Conservation (phyloP, 2,888 invertebrate genomes). For the Tenthredo livida region DNA sequence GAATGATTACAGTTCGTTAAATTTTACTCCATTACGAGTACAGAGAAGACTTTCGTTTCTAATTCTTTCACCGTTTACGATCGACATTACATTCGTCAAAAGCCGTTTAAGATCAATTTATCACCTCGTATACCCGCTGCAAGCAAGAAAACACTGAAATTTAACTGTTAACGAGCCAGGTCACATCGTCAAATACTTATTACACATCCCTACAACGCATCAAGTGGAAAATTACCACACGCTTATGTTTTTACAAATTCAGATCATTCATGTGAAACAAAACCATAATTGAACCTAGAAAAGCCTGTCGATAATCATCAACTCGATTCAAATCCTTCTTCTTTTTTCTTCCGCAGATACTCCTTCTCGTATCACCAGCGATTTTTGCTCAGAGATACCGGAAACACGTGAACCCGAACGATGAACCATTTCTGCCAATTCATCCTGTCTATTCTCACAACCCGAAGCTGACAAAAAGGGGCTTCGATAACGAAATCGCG, state of each 20-base stretch:
- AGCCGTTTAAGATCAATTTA: neutral
- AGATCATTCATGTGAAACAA: neutral
- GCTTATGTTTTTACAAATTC: neutral
- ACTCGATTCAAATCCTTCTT: neutral
- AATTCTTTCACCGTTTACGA: neutral
- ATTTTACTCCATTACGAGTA: neutral
- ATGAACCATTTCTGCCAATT: conserved; percentile 75
- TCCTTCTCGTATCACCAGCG: conserved; percentile 66
- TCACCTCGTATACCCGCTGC: neutral
- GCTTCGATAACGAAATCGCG: conserved; percentile 64
- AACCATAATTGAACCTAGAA: neutral
- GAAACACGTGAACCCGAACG: conserved; percentile 67
- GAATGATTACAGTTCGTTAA: neutral
- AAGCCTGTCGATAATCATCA: neutral
- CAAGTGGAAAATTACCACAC: neutral
- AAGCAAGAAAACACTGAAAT: neutral
- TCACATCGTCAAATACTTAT: too few relatives aligned
- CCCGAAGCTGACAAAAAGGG: conserved; percentile 74
- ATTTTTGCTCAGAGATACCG: conserved; percentile 67
- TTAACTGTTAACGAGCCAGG: neutral
- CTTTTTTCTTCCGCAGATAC: conserved; percentile 66
- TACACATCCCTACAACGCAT: too few relatives aligned
- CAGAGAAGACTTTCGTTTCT: neutral
- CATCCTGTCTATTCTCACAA: conserved; percentile 73
- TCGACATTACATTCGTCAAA: neutral